Evolutionary conservation across 2,888 invertebrate genomes (phyloP).

Genomic region (Dasypolia templi): DNA sequence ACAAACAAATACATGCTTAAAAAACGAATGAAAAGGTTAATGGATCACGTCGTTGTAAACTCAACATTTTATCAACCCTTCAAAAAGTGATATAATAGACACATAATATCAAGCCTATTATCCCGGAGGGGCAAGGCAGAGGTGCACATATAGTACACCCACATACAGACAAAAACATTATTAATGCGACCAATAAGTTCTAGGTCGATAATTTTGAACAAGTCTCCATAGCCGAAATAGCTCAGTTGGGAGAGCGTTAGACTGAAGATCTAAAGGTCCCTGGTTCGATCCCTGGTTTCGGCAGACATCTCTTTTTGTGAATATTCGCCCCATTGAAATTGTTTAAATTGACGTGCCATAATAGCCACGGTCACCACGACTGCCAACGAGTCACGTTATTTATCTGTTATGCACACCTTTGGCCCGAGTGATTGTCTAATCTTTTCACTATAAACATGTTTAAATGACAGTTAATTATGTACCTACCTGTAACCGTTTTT

Average conservation of each 20-base stretch:
- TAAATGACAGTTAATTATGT: too few relatives aligned
- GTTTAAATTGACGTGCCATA: background rate
- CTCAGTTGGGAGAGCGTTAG: constrained; percentile 79
- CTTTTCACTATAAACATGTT: background rate
- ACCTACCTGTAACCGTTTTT: too few relatives aligned
- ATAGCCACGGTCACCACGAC: background rate
- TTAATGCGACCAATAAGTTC: too few relatives aligned
- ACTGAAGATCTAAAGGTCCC: constrained; percentile 78
- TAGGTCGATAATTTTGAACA: accelerated
- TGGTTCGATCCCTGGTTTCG: constrained; percentile 77
- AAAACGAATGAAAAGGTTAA: background rate
- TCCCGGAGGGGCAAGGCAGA: background rate
- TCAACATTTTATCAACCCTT: background rate
- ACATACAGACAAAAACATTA: background rate
- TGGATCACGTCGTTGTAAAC: background rate
- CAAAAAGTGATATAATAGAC: background rate
- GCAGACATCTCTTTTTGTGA: constrained; percentile 55
- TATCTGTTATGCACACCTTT: background rate
- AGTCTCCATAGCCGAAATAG: constrained; percentile 68
- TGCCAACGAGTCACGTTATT: too few relatives aligned
- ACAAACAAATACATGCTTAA: too few relatives aligned
- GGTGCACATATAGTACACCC: background rate
- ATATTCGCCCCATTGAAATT: background rate
- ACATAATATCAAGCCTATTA: background rate
- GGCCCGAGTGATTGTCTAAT: background rate